Base-by-base conservation (phyloP, 2,888 invertebrate genomes). In the Heterodera filipjevi region DNA sequence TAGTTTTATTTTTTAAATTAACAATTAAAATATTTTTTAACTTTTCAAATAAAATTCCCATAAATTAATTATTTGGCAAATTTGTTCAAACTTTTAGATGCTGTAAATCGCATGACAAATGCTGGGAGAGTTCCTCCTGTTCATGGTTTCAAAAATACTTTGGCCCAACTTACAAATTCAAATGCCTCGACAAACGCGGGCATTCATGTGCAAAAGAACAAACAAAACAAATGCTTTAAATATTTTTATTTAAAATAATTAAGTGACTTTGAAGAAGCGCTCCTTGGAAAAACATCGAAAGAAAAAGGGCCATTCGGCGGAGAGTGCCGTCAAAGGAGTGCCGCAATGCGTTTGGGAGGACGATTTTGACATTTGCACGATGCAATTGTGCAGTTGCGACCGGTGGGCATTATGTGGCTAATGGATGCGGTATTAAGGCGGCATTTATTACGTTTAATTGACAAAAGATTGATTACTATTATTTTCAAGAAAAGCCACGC, bases 341-440 rank as follows among this genome's bases (percentile, higher is more conserved):
- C 59, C 59, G 10, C 59, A 59, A 3, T 59, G 59, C 12, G 59
- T 59, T 59, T 59, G 59, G 59, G 59, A 59, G n/a, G 59, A 59
- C 8, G 59, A 59, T 8, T 59, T 59, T 59, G 59, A 59, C 59
- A 59, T 59, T 59, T 59, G 59, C 59, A 12, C 59, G n/a, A 59
- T 59, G 59, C 59, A 59, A 59, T 59, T 59, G 59, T 59, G 59
- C 59, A 59, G 59, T n/a, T 59, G 59, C 12, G 59, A 59, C 59
- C n/a, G 59, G 59, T 59, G 39, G 39, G 6, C 39, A 39, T 12
- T 10, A 39, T 39, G 39, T 10, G 6, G 39, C 39, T 39, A 39
- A n/a, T n/a, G 39, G 39, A 39, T 10, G n/a, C 1, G 53, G 16
- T 16, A 53, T 16, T 16, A n/a, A n/a, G n/a, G n/a, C n/a, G n/a